These are phyloP conservation scores for Okamejei kenojei DNA, from an alignment of 2,797 vertebrate species.

Conservation along the genomic window DNA sequence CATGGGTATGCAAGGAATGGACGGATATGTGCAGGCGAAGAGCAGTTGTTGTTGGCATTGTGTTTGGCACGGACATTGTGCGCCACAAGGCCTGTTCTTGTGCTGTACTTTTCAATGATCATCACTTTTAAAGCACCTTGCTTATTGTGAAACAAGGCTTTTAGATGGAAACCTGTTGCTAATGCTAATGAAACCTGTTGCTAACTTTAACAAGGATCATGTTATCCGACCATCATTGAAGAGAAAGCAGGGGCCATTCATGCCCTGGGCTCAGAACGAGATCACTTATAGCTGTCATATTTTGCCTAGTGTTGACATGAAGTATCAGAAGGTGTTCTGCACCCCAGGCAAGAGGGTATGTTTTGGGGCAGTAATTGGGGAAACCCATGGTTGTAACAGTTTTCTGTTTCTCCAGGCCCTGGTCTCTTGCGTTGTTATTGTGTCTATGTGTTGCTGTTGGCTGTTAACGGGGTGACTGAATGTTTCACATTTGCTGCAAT, in stretches of 20 bases:
- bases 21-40: too few species aligned
- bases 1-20: too few species aligned
- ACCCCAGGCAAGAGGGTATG: too few species aligned
- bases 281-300: too few species aligned
- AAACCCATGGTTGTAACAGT: not conserved
- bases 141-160: not conserved
- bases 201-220: not conserved
- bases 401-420: constrained; percentile 64
- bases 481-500: constrained; percentile 92
- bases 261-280: not conserved
- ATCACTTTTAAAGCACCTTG: not conserved
- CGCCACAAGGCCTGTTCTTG: too few species aligned
- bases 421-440: constrained; percentile 77
- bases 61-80: too few species aligned
- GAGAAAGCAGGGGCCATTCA: not conserved
- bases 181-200: too few species aligned
- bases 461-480: constrained; percentile 86
- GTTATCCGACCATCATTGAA: not conserved
- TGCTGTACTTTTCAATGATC: too few species aligned
- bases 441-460: constrained; percentile 83
- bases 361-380: not conserved
- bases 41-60: too few species aligned
- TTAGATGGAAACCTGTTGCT: not conserved
- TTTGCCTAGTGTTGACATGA: not conserved
- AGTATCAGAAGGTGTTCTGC: too few species aligned